Evolutionary conservation across 2,113 vertebrate genomes (phyloP).

Genomic region (Cavia porcellus): DNA sequence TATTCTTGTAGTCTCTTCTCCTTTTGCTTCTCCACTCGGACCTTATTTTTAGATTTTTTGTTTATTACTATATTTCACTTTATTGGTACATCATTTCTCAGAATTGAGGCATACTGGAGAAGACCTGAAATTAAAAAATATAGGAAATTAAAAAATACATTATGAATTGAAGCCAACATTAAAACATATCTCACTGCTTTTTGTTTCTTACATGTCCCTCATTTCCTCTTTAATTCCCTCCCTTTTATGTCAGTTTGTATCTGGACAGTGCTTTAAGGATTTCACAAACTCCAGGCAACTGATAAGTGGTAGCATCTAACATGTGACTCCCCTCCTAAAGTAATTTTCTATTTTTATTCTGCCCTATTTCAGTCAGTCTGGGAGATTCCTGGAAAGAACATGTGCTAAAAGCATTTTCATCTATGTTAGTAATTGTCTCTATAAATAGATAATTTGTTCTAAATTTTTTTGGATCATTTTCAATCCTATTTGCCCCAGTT

Average conservation of each 20-base stretch:
- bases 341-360: constrained; percentile 70
- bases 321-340: constrained; percentile 55
- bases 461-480: constrained; percentile 63
- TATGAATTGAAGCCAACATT: neutral
- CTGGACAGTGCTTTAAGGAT: neutral
- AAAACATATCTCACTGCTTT: neutral
- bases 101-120: neutral
- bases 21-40: neutral
- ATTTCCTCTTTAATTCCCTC: neutral
- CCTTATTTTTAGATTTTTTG: neutral
- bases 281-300: neutral
- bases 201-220: neutral
- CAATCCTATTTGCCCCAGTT: constrained; percentile 62
- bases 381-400: constrained; percentile 81
- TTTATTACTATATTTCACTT: neutral
- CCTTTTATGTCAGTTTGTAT: neutral
- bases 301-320: neutral
- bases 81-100: neutral
- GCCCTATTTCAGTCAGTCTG: constrained; percentile 59
- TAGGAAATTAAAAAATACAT: constrained; percentile 30
- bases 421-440: constrained; percentile 9
- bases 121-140: neutral
- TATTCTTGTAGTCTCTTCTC: neutral
- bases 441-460: constrained; percentile 73
- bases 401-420: constrained; percentile 76